phyloP scores from a whole-genome alignment of 2,888 invertebrate species.

The Hoplodrina ambigua region DNA sequence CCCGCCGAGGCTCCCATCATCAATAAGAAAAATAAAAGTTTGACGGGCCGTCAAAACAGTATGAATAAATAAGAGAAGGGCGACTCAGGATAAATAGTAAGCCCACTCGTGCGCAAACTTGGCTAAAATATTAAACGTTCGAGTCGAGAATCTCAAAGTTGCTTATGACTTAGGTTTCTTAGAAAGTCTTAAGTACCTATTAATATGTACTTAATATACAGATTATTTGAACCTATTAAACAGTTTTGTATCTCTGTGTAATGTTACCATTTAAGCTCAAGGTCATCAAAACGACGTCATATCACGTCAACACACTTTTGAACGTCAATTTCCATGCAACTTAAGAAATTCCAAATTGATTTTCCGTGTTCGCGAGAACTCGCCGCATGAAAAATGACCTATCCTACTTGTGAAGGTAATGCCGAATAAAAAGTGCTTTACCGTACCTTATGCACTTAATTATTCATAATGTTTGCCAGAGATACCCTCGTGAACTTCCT shows the following conservation, averaged over 20 bases:
- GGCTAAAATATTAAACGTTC: conserved; percentile 76
- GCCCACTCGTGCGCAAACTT: conserved; percentile 68
- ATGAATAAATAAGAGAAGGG: conserved; percentile 76
- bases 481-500: conserved; percentile 78
- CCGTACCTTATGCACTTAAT: conserved; percentile 81
- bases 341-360: conserved; percentile 69
- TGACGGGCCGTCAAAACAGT: conserved; percentile 76
- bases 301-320: neutral
- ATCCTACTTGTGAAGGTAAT: conserved; percentile 69
- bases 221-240: neutral
- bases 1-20: conserved; percentile 46
- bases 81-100: conserved; percentile 48
- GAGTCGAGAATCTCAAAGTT: conserved; percentile 63
- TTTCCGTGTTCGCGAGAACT: conserved; percentile 74
- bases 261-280: neutral
- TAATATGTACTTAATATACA: neutral
- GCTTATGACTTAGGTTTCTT: conserved; percentile 25
- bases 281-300: neutral
- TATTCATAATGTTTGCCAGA: conserved; percentile 87
- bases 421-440: conserved; percentile 76
- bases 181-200: neutral
- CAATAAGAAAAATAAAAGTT: conserved; percentile 76
- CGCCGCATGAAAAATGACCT: conserved; percentile 78
- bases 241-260: too few species aligned
- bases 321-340: neutral